Base-by-base conservation (phyloP, 2,888 invertebrate species). In the Melieria picta region DNA sequence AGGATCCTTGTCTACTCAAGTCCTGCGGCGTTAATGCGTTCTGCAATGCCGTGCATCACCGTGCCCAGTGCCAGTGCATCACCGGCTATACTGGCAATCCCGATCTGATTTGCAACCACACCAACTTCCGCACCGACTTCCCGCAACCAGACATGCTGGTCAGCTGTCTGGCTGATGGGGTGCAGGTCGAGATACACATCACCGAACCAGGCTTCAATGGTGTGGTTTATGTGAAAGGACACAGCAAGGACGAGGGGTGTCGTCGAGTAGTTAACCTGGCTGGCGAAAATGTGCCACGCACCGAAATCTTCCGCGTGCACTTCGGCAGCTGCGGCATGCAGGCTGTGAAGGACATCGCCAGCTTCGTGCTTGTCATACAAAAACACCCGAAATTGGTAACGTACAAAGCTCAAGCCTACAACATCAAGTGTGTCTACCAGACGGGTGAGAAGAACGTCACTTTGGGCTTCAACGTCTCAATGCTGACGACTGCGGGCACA, bases 371-470 rank as follows among this genome's bases (percentile, higher is more conserved):
- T 58, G 96, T 98, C 43, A 95, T 98, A 83, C 98, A 98, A 85
- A 96, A 96, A 88, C 98, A 98, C 91, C 96, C 97, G 0, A 96
- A 96, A 88, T 89, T 98, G 67, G 93, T 98, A 65, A 98, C 98
- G 0, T 95, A 94, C 85, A 94, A 95, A 82, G 96, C 98, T 5
- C 96, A 97, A 86, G 97, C 98, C 1, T 98, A 97, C 88, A 96
- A 97, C 87, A 96, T 98, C 76, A 95, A 95, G 85, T 98, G 98
- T 85, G 93, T 96, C 70, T 98, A 98, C 85, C 95, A 96, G 86
- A 96, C 96, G 0, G 96, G 96, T 74, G 96, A 96, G 85, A 95
- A 95, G 86, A 96, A 95, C 79, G 95, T 97, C 0, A 96, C 95
- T 0, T 89, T 96, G 52, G 97, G 97, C 57, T 96, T 97, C 86